Evolutionary conservation across 2,113 vertebrate genomes (phyloP), one percentile per base, ranked within the genome.

Genomic region (Toxotes jaculatrix): DNA sequence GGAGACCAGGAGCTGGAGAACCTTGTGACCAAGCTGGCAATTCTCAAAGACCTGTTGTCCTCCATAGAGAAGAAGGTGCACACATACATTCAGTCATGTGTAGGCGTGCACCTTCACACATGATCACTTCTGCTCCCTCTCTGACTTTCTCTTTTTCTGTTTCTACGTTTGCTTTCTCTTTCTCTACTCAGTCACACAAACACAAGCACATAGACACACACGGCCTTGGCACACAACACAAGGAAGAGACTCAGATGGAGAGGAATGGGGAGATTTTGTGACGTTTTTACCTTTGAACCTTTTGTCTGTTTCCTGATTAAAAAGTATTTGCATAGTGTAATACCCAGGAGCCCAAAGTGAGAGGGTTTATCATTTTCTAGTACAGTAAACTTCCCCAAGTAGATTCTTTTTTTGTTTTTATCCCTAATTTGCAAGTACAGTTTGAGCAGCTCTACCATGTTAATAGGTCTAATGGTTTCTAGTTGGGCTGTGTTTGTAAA

Each of bases 21-120:
- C 86, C 95, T 99, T 34, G 97, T 98, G 82, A 93, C 97, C 88
- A 99, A 99, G 91, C 92, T 99, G 38, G 97, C 97, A 0, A 96
- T 98, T 87, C 95, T 99, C 67, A 99, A 98, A 95, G 98, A 99
- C 87, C 95, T 99, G 80, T 91, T 99, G 56, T 96, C 97, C 13
- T 96, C 96, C 70, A 98, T 99, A 31, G 97, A 99, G 93, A 98
- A 97, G 90, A 99, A 98, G 97, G 98, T 98, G 88, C 36, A 80
- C 6, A 56, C 17, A 69, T 16, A 36, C 8, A 63, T 32, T 63
- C 51, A 88, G n/a, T 64, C 51, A 60, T 43, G 32, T 59, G 42
- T 49, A 63, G 13, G 19, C 74, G 31, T 64, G 55, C 38, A 74
- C 34, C 23, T 42, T 68, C 63, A 45, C 56, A 65, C 62, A 65